Conservation (phyloP, 2,113 vertebrate genomes). For the Sceloporus tristichus region DNA sequence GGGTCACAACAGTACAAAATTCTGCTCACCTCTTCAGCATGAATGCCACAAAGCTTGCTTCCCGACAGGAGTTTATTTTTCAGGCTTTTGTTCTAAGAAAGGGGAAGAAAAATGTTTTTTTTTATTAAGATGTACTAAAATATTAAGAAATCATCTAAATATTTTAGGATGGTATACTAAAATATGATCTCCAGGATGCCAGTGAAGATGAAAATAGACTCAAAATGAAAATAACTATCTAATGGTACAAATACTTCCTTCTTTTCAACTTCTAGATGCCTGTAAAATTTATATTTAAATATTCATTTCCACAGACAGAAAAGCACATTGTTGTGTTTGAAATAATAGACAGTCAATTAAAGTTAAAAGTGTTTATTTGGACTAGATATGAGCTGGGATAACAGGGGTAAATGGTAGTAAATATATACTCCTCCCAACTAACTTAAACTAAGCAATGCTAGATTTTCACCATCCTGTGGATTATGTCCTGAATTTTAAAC, state of each 20-base stretch:
- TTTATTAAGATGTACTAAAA: constrained; percentile 52
- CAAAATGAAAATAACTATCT: constrained; percentile 17
- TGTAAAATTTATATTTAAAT: constrained; percentile 32
- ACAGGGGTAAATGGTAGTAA: background rate
- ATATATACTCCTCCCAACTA: fast-evolving
- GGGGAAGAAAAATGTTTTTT: constrained; percentile 42
- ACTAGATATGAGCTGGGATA: background rate
- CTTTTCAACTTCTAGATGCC: constrained; percentile 11
- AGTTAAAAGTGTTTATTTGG: constrained; percentile 19
- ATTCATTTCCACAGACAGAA: constrained; percentile 5
- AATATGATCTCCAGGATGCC: constrained; percentile 22
- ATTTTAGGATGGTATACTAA: constrained; percentile 17
- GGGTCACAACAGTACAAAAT: background rate
- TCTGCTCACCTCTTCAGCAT: constrained; percentile 92
- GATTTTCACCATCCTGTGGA: background rate
- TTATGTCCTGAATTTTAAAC: background rate
- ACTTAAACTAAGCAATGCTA: constrained; percentile 24
- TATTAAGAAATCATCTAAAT: constrained; percentile 41
- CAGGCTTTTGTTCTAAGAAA: constrained; percentile 95
- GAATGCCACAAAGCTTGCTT: constrained; percentile 94
- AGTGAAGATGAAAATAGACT: constrained; percentile 6
- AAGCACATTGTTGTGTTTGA: background rate
- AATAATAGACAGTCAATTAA: constrained; percentile 3
- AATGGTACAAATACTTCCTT: background rate
- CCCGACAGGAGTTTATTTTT: constrained; percentile 97